Evolutionary conservation across 1,140 invertebrate genomes (phyloP), one percentile per base, ranked within the genome.

Genomic region (Cephus cinctus): DNA sequence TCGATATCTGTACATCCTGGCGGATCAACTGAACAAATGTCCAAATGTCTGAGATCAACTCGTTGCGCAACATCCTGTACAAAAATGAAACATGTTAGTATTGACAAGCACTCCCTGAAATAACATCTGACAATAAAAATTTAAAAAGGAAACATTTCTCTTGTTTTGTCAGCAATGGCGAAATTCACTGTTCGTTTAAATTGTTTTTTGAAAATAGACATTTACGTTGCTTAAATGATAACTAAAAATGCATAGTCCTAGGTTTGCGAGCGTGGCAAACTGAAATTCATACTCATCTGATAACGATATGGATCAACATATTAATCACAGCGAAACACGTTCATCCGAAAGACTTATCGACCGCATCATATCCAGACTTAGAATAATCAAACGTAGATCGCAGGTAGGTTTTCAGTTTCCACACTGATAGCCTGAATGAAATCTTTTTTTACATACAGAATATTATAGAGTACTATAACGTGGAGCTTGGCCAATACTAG

Each of bases 1-100:
- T 99, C 98, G 56, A 99, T 99, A 73, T 99, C 97, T 2, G 97
- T 99, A 76, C 97, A 99, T 0, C 96, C 96, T 1, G 94, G 94
- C 18, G 97, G 97, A 82, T 99, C 97, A 0, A 99, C 96, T 2
- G 95, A 98, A 65, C 96, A 98, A 22, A 99, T 86, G 61, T 87
- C 83, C 5, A 97, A 63, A 46, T 92, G 79, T 36, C 96, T 82
- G 0, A 98, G 76, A 75, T 98, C 94, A 15, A 81, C 81, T 19
- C 96, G 80, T 61, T 85, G 84, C 3, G 81, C 81, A 45, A 89
- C 78, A 68, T 97, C 93, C 88, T 93, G 54, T 48, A 72, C 43
- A 36, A 56, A 46, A 42, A 51, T 4, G 39, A 49, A 27, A 35
- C 30, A 46, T 12, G 27, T 32, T 8, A 35, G 32, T 32, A 25